phyloP scores from a whole-genome alignment of 2,888 invertebrate species.

The Isoperla grammatica region DNA sequence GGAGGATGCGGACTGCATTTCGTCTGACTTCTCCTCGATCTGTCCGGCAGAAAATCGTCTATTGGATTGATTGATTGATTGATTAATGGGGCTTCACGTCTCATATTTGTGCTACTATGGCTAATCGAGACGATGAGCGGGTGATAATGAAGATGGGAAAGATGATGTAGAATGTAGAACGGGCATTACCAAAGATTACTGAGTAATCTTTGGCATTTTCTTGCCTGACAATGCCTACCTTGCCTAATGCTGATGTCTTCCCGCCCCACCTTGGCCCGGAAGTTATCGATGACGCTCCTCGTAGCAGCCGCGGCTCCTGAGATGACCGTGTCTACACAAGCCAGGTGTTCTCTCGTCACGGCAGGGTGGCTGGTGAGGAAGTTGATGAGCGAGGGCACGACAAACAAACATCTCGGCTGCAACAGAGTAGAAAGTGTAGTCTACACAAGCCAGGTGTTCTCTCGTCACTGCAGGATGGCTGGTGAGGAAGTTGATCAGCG shows the following conservation, averaged over 20 bases:
- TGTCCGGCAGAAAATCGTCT: too few species aligned
- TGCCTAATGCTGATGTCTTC: slow-evolving; percentile 38
- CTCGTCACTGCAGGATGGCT: slow-evolving; percentile 63
- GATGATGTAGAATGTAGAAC: too few species aligned
- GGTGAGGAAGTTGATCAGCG: slow-evolving; percentile 66
- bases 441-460: slow-evolving; percentile 59
- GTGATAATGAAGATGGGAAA: too few species aligned
- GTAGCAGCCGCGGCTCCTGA: slow-evolving; percentile 66
- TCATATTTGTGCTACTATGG: too few species aligned
- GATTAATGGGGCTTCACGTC: too few species aligned
- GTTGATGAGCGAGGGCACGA: slow-evolving; percentile 71
- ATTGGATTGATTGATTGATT: too few species aligned
- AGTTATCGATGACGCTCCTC: slow-evolving; percentile 52
- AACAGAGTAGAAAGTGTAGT: slow-evolving; percentile 35
- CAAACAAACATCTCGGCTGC: slow-evolving; percentile 56
- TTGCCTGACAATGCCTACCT: slow-evolving; percentile 39
- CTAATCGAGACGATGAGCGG: too few species aligned
- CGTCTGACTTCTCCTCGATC: too few species aligned
- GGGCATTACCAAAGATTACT: too few species aligned
- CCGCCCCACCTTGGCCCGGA: slow-evolving; percentile 50
- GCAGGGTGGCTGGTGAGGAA: slow-evolving; percentile 68
- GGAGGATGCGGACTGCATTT: too few species aligned
- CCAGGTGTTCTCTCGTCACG: slow-evolving; percentile 60
- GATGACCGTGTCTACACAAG: slow-evolving; percentile 57
- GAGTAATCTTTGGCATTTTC: too few species aligned